Evolutionary conservation across 2,888 invertebrate species (phyloP), one percentile per base, ranked within the genome.

Genomic region (Tethea ocularis): DNA sequence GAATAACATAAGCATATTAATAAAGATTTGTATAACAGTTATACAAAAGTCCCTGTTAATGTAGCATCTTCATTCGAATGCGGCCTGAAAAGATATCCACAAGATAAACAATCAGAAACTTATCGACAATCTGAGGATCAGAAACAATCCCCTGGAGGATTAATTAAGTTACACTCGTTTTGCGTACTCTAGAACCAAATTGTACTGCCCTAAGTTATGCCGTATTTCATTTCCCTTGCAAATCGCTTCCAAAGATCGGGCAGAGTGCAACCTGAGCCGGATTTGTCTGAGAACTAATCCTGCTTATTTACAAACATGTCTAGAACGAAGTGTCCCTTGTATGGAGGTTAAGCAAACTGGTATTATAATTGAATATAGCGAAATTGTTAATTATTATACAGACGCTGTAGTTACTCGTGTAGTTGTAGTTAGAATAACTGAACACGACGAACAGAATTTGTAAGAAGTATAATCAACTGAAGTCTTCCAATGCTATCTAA

Each of bases 201-300:
- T 1, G 36, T 38, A 15, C 3, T 20, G 8, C 17, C 10, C 46
- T 20, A 20, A 46, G 13, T n/a, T 46, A 7, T 3, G 7, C 26
- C 26, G 7, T 26, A 15, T 17, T 41, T 33, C 2, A 46, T 46
- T 46, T 10, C 20, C 20, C 46, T 46, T 20, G 10, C 46, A 46
- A 46, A 46, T 46, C 10, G 7, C 17, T 46, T 20, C 20, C 46
- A 46, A 46, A 46, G 46, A 46, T 20, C 46, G 46, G 46, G 46
- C 20, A 46, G 46, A 46, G 46, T 46, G 46, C 46, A 46, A 46
- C 20, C 46, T 20, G 46, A 46, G 46, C 46, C 46, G 46, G 46
- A 46, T 46, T 46, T 46, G 46, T 10, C 20, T 46, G 46, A 46
- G 46, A 46, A 46, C 46, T 20, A 20, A 46, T 20, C 46, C 20